A percentile compares a stretch with the other conserved stretches of the same genome.
phyloP scores from a whole-genome alignment of 2,797 vertebrate species.

The Malurus leucopterus region DNA sequence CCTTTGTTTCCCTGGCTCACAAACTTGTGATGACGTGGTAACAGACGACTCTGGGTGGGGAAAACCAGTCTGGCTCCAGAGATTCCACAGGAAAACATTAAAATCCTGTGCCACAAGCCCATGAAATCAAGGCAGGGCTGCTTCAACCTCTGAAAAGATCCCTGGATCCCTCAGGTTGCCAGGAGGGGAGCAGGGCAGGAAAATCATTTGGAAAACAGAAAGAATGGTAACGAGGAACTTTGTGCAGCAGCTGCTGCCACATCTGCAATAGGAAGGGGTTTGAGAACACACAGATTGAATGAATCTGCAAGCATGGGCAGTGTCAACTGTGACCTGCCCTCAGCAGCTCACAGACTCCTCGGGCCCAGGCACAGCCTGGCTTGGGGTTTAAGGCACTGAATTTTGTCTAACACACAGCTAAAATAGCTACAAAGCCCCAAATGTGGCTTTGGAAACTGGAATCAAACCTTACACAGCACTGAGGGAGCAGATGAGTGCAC shows the following conservation, averaged over 20 bases:
- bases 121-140: background rate
- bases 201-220: background rate
- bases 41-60: no score
- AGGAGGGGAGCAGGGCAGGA: background rate
- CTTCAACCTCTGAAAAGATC: background rate
- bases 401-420: accelerated
- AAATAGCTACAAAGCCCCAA: background rate
- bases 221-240: accelerated
- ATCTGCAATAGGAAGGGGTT: accelerated
- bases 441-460: background rate
- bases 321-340: accelerated
- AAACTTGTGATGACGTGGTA: accelerated
- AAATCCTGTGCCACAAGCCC: background rate
- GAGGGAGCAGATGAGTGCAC: background rate
- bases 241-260: background rate
- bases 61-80: background rate
- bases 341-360: accelerated
- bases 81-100: background rate
- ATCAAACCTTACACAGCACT: background rate
- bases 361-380: no score
- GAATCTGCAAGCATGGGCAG: background rate
- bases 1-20: background rate
- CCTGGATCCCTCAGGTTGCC: accelerated
- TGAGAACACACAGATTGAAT: accelerated
- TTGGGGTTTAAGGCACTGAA: background rate